phyloP scores from a whole-genome alignment of 1,140 invertebrate genomes.

The Parasteatoda tepidariorum region DNA sequence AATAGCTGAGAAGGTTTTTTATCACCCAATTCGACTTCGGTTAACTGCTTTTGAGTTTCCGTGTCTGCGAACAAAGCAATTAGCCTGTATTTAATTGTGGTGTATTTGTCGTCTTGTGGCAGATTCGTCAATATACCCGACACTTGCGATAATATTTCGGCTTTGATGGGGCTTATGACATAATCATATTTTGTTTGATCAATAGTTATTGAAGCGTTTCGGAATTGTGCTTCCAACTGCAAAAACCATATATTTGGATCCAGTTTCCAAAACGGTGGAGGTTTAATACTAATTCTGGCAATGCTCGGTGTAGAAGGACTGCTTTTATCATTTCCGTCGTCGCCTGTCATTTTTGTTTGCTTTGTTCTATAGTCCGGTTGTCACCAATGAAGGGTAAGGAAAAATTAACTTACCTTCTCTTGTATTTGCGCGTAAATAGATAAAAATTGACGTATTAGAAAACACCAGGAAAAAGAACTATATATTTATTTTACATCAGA shows the following conservation, averaged over 20 bases:
- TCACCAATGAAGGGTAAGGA: neutral
- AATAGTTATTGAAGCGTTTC: conserved; percentile 28
- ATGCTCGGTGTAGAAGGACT: neutral
- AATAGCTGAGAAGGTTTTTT: conserved; percentile 43
- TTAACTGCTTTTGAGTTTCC: conserved; percentile 30
- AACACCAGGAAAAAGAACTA: no score
- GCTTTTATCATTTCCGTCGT: neutral
- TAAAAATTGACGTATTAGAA: no score
- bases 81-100: conserved; percentile 14
- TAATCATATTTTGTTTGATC: conserved; percentile 54
- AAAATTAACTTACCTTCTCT: no score
- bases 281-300: conserved; percentile 46
- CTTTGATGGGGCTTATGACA: conserved; percentile 28
- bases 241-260: conserved; percentile 49
- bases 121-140: conserved; percentile 34
- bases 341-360: no score
- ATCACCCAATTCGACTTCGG: conserved; percentile 35
- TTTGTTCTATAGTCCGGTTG: neutral
- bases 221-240: conserved; percentile 44
- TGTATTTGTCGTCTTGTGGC: conserved; percentile 16
- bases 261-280: conserved; percentile 64
- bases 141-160: conserved; percentile 48
- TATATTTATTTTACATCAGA: no score
- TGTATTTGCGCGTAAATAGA: no score
- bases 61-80: conserved; percentile 18